Evolutionary conservation across 2,888 invertebrate species (phyloP), one percentile per base, ranked within the genome.

Genomic region (Drosophila macrospina): DNA sequence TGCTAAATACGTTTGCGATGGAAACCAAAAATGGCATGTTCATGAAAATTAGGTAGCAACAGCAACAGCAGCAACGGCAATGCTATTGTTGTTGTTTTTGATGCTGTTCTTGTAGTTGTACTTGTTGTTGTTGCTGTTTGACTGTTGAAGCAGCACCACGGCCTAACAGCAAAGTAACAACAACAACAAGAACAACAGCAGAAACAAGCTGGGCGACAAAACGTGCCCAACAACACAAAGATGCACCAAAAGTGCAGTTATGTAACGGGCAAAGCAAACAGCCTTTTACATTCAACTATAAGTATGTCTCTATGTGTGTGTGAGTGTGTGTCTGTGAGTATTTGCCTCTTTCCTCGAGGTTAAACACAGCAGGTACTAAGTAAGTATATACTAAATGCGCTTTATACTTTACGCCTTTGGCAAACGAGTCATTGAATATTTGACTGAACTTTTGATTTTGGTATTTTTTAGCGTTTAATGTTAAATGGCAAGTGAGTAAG

Each of bases 231-330:
- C 66, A 69, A 76, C 47, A 42, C 50, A 66, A 64, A 75, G 77
- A 79, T 80, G 76, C 80, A 79, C 78, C 74, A 69, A 81, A 78
- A 78, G 78, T 71, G 88, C 83, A 75, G 82, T 82, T 88, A 86
- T 85, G 69, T 82, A 82, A 88, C 82, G 86, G 80, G 69, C 61
- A 65, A 70, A 59, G 52, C 65, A 59, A 76, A 60, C 76, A 79
- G 76, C 76, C 88, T 88, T 78, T 80, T 77, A 73, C 85, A 77
- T 62, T 66, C 68, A 80, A 80, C 72, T 62, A 74, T 62, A 52
- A 50, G 47, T 61, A 56, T 42, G 68, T 63, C 44, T 59, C 37
- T 37, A 8, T 36, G 15, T 6, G 15, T 56, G 24, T 52, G 55
- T 28, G n/a, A 44, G 59, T 74, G 32, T 72, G 32, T 59, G 20